These are phyloP conservation scores for Anableps anableps DNA, from an alignment of 2,797 vertebrate genomes.

Conservation along the genomic window DNA sequence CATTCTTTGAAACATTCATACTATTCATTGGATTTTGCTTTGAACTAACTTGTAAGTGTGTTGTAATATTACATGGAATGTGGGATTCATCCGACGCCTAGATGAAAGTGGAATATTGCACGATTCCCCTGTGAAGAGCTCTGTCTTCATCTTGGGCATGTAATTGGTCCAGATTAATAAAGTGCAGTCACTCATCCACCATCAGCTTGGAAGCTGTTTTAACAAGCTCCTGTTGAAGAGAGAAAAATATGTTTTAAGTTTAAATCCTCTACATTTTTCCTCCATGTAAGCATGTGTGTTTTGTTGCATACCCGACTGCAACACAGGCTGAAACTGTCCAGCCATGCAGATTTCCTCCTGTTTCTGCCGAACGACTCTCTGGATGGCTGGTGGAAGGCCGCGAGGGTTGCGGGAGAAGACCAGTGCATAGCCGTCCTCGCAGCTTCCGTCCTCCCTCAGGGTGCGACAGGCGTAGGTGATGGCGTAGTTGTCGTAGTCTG, in stretches of 20 bases:
- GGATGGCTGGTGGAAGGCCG: slow-evolving; percentile 88
- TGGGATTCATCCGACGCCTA: not conserved
- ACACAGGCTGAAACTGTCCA: slow-evolving; percentile 90
- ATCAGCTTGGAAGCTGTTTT: slow-evolving; percentile 11
- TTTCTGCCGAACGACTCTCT: slow-evolving; percentile 87
- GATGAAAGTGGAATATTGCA: not conserved
- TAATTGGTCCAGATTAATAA: slow-evolving; percentile 20
- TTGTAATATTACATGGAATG: not conserved
- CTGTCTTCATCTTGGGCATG: slow-evolving; percentile 7
- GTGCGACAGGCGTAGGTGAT: slow-evolving; percentile 93
- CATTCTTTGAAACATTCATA: not conserved
- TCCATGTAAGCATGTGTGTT: not conserved
- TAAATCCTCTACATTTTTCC: slow-evolving; percentile 34
- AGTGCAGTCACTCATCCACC: not conserved
- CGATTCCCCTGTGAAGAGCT: not conserved
- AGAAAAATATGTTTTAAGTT: slow-evolving; percentile 26
- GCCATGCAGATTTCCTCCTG: slow-evolving; percentile 93
- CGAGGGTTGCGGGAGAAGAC: slow-evolving; percentile 92
- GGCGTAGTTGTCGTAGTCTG: slow-evolving; percentile 93
- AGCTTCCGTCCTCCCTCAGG: slow-evolving; percentile 89
- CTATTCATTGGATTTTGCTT: not conserved
- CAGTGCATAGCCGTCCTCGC: slow-evolving; percentile 89
- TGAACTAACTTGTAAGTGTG: not conserved
- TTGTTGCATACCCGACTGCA: slow-evolving; percentile 84
- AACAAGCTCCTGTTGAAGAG: slow-evolving; percentile 72